These are phyloP conservation scores for Phrynocephalus versicolor DNA, from an alignment of 2,113 vertebrate species.

Conservation along the genomic window DNA sequence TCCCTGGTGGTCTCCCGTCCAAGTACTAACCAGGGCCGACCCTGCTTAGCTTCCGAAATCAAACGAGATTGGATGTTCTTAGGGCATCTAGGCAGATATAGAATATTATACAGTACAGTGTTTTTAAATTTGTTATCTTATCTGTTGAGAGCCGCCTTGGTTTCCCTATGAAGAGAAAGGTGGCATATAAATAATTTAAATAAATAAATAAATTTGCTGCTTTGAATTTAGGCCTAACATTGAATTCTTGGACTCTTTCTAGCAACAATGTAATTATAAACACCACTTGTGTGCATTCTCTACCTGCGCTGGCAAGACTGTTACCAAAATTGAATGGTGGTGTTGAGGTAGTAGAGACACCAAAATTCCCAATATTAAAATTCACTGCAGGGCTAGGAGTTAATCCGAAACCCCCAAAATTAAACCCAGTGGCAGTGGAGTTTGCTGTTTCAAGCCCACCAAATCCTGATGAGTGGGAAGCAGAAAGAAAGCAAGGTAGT, in stretches of 20 bases:
- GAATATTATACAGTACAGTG: too few relatives aligned
- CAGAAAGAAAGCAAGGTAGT: conserved; percentile 76
- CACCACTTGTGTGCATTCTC: conserved; percentile 68
- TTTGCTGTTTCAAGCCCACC: conserved; percentile 94
- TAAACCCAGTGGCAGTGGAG: conserved; percentile 94
- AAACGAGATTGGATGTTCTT: too few relatives aligned
- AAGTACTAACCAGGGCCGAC: too few relatives aligned
- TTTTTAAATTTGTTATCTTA: too few relatives aligned
- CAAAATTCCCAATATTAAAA: conserved; percentile 97
- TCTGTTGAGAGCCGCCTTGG: too few relatives aligned
- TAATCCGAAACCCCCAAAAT: conserved; percentile 98
- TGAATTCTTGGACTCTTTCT: conserved; percentile 80
- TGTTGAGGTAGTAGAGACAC: conserved; percentile 90
- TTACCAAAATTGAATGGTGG: conserved; percentile 97
- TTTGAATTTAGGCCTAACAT: not conserved
- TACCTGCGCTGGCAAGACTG: conserved; percentile 97
- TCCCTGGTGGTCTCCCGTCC: too few relatives aligned
- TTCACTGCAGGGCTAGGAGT: conserved; percentile 91
- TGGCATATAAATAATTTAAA: too few relatives aligned
- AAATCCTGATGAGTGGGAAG: conserved; percentile 89
- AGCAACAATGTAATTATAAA: conserved; percentile 55
- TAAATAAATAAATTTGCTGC: not conserved
- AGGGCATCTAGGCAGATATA: too few relatives aligned
- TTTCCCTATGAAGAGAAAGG: too few relatives aligned
- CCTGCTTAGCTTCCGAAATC: too few relatives aligned